Conservation (phyloP, 2,797 vertebrate species). For the Sciaenops ocellatus region DNA sequence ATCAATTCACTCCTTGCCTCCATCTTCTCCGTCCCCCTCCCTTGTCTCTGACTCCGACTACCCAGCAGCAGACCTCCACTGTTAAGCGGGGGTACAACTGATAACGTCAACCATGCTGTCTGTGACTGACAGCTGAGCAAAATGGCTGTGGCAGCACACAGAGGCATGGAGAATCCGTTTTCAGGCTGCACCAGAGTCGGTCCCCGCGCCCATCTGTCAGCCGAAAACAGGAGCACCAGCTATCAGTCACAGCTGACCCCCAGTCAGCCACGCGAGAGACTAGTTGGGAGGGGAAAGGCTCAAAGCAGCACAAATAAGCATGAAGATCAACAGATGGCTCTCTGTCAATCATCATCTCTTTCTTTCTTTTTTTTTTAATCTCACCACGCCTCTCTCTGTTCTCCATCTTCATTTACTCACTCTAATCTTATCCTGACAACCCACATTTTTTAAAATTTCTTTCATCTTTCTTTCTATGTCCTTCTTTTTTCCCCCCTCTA, state of each 20-base stretch:
- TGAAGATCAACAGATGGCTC: slow-evolving; percentile 81
- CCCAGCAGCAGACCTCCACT: slow-evolving; percentile 73
- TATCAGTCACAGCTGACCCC: slow-evolving; percentile 81
- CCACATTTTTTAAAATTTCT: slow-evolving; percentile 14
- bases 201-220: slow-evolving; percentile 77
- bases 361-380: slow-evolving; percentile 27
- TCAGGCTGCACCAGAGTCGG: slow-evolving; percentile 72
- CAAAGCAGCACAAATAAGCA: slow-evolving; percentile 73
- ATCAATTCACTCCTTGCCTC: slow-evolving; percentile 26
- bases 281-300: slow-evolving; percentile 36
- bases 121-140: slow-evolving; percentile 83
- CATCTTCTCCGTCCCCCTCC: slow-evolving; percentile 5
- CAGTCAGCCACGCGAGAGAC: slow-evolving; percentile 53
- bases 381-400: slow-evolving; percentile 29
- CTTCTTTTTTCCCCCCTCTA: not conserved
- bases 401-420: slow-evolving; percentile 30
- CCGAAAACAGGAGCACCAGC: slow-evolving; percentile 62
- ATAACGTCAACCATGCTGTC: slow-evolving; percentile 75
- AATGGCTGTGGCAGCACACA: slow-evolving; percentile 82
- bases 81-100: slow-evolving; percentile 71
- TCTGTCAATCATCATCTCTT: slow-evolving; percentile 59
- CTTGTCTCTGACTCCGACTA: slow-evolving; percentile 37
- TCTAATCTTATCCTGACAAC: slow-evolving; percentile 24
- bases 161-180: slow-evolving; percentile 82
- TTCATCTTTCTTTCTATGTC: not conserved